phyloP scores from a whole-genome alignment of 2,113 vertebrate species.

The Nycticryphes semicollaris region DNA sequence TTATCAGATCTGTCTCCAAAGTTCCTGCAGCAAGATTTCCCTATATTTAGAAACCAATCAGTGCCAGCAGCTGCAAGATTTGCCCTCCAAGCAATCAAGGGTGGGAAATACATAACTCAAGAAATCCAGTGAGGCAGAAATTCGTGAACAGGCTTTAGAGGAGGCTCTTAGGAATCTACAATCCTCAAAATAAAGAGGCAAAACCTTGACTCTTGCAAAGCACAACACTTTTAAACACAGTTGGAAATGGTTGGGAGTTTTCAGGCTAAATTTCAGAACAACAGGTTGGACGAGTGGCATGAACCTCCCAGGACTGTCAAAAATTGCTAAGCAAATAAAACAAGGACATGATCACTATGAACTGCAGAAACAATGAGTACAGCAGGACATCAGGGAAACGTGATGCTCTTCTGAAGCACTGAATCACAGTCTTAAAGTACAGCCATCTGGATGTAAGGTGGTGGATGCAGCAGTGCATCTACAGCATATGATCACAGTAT shows the following conservation, averaged over 20 bases:
- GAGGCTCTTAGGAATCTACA: neutral
- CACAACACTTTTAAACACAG: neutral
- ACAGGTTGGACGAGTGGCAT: neutral
- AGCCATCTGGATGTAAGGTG: too few species aligned
- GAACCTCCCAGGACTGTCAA: neutral
- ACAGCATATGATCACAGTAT: neutral
- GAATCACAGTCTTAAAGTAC: neutral
- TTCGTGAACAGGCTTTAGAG: neutral
- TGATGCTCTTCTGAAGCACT: neutral
- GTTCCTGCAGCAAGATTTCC: constrained; percentile 20
- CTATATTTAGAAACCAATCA: constrained; percentile 57
- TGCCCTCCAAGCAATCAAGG: constrained; percentile 27
- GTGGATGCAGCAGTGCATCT: neutral
- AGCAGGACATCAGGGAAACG: neutral
- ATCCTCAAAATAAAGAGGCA: neutral
- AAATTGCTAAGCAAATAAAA: neutral
- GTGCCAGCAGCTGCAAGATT: constrained; percentile 22
- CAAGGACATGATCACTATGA: fast-evolving
- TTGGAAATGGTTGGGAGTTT: neutral
- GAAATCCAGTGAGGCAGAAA: constrained; percentile 35
- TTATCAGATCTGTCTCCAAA: constrained; percentile 23
- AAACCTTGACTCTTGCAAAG: neutral
- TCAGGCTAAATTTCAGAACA: neutral
- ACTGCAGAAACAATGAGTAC: neutral
- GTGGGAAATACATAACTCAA: neutral